Evolutionary conservation across 2,888 invertebrate genomes (phyloP), one percentile per base, ranked within the genome.

Genomic region (Cheilosia vulpina): DNA sequence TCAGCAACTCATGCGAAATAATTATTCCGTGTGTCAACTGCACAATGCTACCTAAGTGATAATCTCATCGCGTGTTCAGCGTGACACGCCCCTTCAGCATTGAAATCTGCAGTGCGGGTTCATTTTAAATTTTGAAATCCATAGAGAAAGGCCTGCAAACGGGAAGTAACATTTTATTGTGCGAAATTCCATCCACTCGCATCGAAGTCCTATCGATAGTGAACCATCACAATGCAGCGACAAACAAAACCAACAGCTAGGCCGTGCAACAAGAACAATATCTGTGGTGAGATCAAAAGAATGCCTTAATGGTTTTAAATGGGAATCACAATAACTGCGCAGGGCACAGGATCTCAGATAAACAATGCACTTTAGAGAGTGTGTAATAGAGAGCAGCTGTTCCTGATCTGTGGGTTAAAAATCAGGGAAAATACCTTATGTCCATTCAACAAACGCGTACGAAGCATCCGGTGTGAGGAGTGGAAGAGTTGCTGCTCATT

Each of bases 11-110:
- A 73, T 83, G 78, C 79, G 83, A 83, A 63, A 71, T 80, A 84
- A 84, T 84, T 84, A 84, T 75, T 79, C 75, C 43, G 34, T 75
- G 65, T 76, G 80, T 80, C 80, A 75, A 71, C 60, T 69, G 43
- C 57, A 65, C 80, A 75, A 80, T 58, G 52, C 58, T 65, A 27
- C 43, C 47, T 55, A 63, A 75, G 58, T 65, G 75, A 80, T 80
- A 71, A 80, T 84, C 69, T 80, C 69, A 60, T 71, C 34, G 69
- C 75, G 79, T 80, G 69, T 71, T 84, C 43, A 58, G 24, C 53
- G 27, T 58, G 71, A 47, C 84, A 84, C 79, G 75, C 75, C 75
- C 58, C 31, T 65, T 47, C 27, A 66, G 19, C 31, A 66, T 34
- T 76, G 34, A 52, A 52, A 15, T 45, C 34, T 21, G 53, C 31